Percentiles rank a stretch among this genome's conserved stretches.
These are phyloP conservation scores for Pseudopipra pipra DNA, from an alignment of 2,113 vertebrate species.

Conservation along the genomic window DNA sequence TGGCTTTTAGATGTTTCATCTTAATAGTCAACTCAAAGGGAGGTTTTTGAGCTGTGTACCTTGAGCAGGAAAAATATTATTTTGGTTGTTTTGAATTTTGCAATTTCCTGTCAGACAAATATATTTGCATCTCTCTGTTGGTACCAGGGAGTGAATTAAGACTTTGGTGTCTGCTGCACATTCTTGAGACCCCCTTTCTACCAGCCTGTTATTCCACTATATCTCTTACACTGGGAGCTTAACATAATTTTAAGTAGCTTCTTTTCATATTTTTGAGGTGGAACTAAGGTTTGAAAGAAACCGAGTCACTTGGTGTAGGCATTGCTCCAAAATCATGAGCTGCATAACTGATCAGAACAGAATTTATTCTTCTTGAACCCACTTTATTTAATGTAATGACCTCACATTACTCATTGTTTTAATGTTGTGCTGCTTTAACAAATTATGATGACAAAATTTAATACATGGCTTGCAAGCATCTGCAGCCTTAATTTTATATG, in stretches of 20 bases:
- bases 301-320: not conserved
- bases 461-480: not conserved
- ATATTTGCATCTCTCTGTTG: not conserved
- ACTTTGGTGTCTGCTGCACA: not conserved
- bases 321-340: not conserved
- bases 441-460: not conserved
- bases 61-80: not conserved
- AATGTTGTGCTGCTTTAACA: not conserved
- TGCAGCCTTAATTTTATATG: not conserved
- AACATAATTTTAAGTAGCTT: not conserved
- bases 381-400: not conserved
- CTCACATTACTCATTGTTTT: not conserved
- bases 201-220: not conserved
- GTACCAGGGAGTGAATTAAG: not conserved
- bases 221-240: not conserved
- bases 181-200: not conserved
- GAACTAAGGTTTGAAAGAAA: not conserved
- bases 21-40: not conserved
- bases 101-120: not conserved
- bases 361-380: not conserved
- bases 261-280: not conserved
- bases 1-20: not conserved
- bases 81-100: not conserved
- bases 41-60: not conserved
- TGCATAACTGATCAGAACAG: not conserved